phyloP scores from a whole-genome alignment of 2,113 vertebrate species.

The Ellobius talpinus region DNA sequence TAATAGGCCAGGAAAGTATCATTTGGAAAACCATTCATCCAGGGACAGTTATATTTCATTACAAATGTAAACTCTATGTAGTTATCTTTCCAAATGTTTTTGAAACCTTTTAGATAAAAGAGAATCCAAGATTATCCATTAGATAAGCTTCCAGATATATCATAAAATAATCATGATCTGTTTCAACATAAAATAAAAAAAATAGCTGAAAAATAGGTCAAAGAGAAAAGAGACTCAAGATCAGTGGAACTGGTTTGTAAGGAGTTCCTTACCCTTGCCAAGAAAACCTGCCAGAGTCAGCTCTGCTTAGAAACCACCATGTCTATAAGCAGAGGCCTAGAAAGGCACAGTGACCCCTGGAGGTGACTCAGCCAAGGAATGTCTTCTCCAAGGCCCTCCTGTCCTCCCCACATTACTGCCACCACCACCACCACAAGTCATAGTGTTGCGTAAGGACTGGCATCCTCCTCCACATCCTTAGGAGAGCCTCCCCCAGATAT shows the following conservation, averaged over 20 bases:
- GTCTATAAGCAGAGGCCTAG: background rate
- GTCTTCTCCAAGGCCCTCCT: background rate
- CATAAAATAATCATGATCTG: slow-evolving; percentile 41
- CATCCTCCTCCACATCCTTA: background rate
- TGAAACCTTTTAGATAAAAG: background rate
- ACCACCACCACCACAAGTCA: background rate
- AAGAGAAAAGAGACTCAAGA: background rate
- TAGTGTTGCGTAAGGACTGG: background rate
- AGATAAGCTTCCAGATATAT: background rate
- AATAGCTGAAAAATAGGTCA: background rate
- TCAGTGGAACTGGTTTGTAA: background rate
- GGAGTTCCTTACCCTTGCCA: background rate
- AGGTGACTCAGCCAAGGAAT: background rate
- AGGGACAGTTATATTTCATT: background rate
- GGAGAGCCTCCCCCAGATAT: background rate
- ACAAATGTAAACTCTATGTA: background rate
- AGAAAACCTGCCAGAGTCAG: background rate
- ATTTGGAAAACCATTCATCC: background rate
- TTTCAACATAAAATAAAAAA: background rate
- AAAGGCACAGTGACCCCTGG: background rate
- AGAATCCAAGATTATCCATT: background rate
- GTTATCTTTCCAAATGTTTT: background rate
- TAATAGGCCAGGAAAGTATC: too few relatives aligned
- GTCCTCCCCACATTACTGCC: background rate
- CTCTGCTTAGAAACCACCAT: background rate